Evolutionary conservation across 2,888 invertebrate genomes (phyloP), one percentile per base, ranked within the genome.

Genomic region (Spodoptera exigua): DNA sequence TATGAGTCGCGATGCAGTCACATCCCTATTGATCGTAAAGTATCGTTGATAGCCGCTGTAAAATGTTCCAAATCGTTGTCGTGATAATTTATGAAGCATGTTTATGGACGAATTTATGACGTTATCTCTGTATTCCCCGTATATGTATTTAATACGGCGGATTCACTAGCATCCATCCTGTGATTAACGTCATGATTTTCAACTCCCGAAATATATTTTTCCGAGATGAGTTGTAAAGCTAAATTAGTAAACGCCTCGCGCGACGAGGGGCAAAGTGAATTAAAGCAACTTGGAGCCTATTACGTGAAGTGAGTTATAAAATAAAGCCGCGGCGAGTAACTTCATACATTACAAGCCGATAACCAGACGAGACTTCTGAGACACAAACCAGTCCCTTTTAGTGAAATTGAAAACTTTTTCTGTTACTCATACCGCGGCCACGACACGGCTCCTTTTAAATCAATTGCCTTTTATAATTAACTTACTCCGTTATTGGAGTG

Each of bases 371-470:
- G 94, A 94, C 94, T 93, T 90, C 88, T 91, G 91, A 94, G 94
- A 94, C 91, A 93, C 93, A 94, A 93, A 93, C 93, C 94, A 94
- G 94, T 87, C 94, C 94, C 94, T 94, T 94, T 94, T 94, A 94
- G 94, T 94, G 89, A 93, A 94, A 94, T 94, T 94, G 94, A 94
- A 94, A 94, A 94, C 89, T 94, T 94, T 94, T 94, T 93, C 93
- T 93, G 89, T 92, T 91, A 93, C 93, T 93, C 92, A 92, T 92
- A 92, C 91, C 89, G 86, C 89, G 88, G 78, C 89, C 89, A 84
- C 89, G 92, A 90, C 91, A 90, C 90, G 85, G 86, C 89, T 89
- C 89, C 92, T 92, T 91, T 93, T 92, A 91, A 92, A 93, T 93
- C 93, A 92, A 94, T 93, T 94, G 93, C 91, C 89, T 93, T 93